These are phyloP conservation scores for Pteronura brasiliensis DNA, from an alignment of 2,113 vertebrate species.

Conservation along the genomic window DNA sequence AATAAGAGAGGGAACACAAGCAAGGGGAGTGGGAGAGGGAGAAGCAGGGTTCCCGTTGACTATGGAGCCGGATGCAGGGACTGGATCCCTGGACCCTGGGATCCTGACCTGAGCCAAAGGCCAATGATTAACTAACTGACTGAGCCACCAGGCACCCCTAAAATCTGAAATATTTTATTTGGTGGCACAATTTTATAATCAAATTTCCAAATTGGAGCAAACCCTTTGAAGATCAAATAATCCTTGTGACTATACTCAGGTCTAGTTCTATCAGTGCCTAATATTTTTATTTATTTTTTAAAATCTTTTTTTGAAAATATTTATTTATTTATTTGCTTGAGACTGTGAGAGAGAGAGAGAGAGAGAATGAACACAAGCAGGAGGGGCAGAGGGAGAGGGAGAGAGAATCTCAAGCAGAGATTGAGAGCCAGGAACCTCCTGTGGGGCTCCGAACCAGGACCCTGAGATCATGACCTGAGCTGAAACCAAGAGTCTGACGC, in stretches of 20 bases:
- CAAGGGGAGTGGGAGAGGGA: no score
- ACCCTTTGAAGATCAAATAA: not conserved
- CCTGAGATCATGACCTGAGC: not conserved
- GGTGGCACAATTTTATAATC: not conserved
- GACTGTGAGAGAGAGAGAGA: not conserved
- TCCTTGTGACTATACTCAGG: not conserved
- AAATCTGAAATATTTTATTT: not conserved
- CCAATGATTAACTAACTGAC: no score
- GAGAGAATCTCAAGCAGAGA: not conserved
- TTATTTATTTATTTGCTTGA: not conserved
- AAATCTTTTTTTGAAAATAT: not conserved
- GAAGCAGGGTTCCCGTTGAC: no score
- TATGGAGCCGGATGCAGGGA: no score
- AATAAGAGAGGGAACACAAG: no score
- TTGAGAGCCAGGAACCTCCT: not conserved
- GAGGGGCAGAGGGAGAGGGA: not conserved
- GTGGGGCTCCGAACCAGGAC: not conserved
- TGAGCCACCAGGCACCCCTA: not conserved
- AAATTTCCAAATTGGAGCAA: conserved; percentile 19
- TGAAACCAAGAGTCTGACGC: not conserved
- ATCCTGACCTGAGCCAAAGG: no score
- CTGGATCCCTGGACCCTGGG: no score
- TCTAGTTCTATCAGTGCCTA: not conserved
- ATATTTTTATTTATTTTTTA: not conserved
- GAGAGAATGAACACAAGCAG: not conserved